Evolutionary conservation across 2,797 vertebrate species (phyloP).

Genomic region (Acanthiza pusilla): DNA sequence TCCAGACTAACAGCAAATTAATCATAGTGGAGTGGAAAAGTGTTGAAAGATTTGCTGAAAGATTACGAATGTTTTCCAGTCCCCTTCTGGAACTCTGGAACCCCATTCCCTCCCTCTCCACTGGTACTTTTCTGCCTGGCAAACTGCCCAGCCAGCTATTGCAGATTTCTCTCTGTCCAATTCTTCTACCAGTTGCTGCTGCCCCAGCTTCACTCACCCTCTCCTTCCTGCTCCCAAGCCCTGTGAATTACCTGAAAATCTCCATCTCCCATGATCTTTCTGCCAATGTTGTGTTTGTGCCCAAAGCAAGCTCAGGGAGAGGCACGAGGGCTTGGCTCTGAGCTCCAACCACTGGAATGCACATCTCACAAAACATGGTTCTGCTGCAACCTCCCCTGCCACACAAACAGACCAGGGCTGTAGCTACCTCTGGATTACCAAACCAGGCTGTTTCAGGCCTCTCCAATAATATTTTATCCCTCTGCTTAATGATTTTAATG

Average conservation of each 20-base stretch:
- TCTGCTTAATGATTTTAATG: not conserved
- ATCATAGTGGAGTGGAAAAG: not conserved
- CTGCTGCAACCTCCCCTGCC: not conserved
- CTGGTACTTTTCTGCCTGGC: not conserved
- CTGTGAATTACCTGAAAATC: not conserved
- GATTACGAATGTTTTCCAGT: not conserved
- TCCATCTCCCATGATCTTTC: not conserved
- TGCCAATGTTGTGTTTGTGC: not conserved
- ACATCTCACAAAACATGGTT: fast-evolving
- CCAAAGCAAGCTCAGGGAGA: not conserved
- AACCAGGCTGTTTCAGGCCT: not conserved
- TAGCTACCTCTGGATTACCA: not conserved
- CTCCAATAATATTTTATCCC: not conserved
- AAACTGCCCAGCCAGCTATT: not conserved
- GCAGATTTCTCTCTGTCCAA: fast-evolving
- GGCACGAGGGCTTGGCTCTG: fast-evolving
- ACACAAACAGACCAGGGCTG: not conserved
- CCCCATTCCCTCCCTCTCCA: not conserved
- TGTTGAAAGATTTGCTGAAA: not conserved
- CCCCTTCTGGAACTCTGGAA: not conserved
- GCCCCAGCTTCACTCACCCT: not conserved
- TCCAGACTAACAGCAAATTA: not conserved
- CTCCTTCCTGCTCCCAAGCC: not conserved
- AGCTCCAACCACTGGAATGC: not conserved
- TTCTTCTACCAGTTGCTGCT: not conserved